Base-by-base conservation (phyloP, 2,113 vertebrate species). In the Pipra filicauda region DNA sequence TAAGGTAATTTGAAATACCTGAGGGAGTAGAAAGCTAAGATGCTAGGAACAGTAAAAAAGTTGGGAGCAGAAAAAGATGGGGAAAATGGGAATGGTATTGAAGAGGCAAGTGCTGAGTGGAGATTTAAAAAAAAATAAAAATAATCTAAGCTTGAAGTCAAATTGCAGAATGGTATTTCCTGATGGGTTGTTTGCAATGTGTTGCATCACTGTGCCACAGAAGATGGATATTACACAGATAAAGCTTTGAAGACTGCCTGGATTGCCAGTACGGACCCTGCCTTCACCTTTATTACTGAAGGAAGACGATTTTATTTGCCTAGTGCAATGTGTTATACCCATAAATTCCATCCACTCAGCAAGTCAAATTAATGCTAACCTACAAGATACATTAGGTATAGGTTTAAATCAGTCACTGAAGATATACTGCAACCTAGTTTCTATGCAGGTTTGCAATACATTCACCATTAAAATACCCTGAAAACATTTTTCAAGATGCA, bases 301-400 rank as follows among this genome's bases (percentile, higher is more conserved):
- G 97, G 92, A 97, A 79, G 95, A 97, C 97, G 94, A 97, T 98
- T 98, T 98, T 98, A 98, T 98, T 98, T 98, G 98, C 95, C 93
- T 96, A 73, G 65, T 92, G 95, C 96, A 97, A 95, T 97, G 96
- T 96, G 97, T 97, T 98, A 95, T 81, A 94, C 67, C 74, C 96
- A 98, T 98, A 98, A 98, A 98, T 98, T 96, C 95, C 89, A 97
- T 89, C 97, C 96, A 97, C 97, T 98, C 98, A 97, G 97, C 97
- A 98, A 98, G 98, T 98, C 98, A 98, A 98, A 98, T 97, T 98
- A 98, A 98, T 98, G 97, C 96, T 97, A 97, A 97, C 96, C 97
- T 98, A 97, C 97, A 97, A 98, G 96, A 97, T 97, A 97, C 96
- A 97, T 98, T 98, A 98, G 95, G 91, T 97, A 97, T 88, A 94